Base-by-base conservation (phyloP, 2,797 vertebrate genomes). In the Pseudotriccus pelzelni region DNA sequence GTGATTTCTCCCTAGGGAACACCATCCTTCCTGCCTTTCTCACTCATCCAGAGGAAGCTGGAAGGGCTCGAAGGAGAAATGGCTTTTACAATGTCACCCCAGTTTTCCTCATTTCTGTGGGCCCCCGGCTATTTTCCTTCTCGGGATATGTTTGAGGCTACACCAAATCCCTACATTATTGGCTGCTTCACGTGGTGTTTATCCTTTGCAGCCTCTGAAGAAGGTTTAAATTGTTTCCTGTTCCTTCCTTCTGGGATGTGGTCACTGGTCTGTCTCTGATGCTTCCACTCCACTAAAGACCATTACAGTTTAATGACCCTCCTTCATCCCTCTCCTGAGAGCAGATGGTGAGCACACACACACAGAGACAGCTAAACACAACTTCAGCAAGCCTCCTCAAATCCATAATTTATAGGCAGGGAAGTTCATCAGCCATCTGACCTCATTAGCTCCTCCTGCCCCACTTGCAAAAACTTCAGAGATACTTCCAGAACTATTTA, bases 201-300 rank as follows among this genome's bases (percentile, higher is more conserved):
- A 37, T 27, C 24, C 49, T 84, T 56, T 14, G 52, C 91, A 91
- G 81, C 64, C 70, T 28, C 66, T 53, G 46, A 68, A 66, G 58
- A 89, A 56, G 60, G 24, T 53, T 91, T 22, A 20, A 72, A 52
- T 91, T 30, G 73, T 44, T 86, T 79, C 87, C 94, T 69, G 32
- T 17, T 77, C 78, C 87, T 83, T 43, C 87, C 62, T 3, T 34
- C n/a, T 60, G 90, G 93, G 93, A 73, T 95, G 94, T 84, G 93
- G 94, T 81, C 85, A 89, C 84, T 2, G 1, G 3, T 34, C 87
- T 83, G 93, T 59, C 91, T 90, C 63, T 0, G 4, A 9, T 28
- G 67, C 87, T 96, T 94, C 95, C 95, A 88, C 67, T 76, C 87
- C 90, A 78, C 85, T 20, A 53, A 89, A 73, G 32, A 37, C 89